Evolutionary conservation across 2,888 invertebrate species (phyloP).

Genomic region (Mimumesa dahlbomi): DNA sequence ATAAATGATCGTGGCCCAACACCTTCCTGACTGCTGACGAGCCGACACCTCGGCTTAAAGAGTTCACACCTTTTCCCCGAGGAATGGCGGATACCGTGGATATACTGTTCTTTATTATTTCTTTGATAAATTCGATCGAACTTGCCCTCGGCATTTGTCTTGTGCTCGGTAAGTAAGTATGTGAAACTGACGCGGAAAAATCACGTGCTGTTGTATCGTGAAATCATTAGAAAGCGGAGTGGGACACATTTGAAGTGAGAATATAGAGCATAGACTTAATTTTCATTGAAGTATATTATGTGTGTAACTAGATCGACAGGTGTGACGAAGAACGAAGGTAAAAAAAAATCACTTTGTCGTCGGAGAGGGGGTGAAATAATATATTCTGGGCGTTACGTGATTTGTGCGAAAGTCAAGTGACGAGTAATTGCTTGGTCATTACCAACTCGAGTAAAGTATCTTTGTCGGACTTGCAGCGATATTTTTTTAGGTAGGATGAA

Average conservation of each 20-base stretch:
- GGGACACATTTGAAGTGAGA: too few species aligned
- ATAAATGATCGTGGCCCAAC: conserved; percentile 80
- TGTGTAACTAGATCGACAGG: too few species aligned
- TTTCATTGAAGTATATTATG: too few species aligned
- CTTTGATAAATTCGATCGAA: conserved; percentile 62
- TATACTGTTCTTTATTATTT: conserved; percentile 63
- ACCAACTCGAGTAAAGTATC: conserved; percentile 32
- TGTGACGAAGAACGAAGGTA: too few species aligned
- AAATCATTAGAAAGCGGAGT: conserved; percentile 13
- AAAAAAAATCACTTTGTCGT: too few species aligned
- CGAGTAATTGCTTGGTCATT: conserved; percentile 43
- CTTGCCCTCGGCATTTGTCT: conserved; percentile 64
- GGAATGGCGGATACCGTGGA: conserved; percentile 50
- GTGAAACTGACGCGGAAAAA: too few species aligned
- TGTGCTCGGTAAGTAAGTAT: too few species aligned
- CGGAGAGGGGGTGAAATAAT: conserved; percentile 6
- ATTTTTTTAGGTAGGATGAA: conserved; percentile 19
- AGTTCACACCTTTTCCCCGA: conserved; percentile 76
- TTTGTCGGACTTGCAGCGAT: conserved; percentile 4
- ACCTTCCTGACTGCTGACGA: conserved; percentile 77
- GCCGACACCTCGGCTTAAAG: conserved; percentile 74
- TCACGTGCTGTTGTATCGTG: too few species aligned
- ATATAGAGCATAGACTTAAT: too few species aligned
- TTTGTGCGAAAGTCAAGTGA: conserved; percentile 40
- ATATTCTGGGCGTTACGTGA: conserved; percentile 14